A percentile compares a stretch with the other conserved stretches of the same genome.
Evolutionary conservation across 2,113 vertebrate genomes (phyloP).

Genomic region (Ceuthmochares aereus): DNA sequence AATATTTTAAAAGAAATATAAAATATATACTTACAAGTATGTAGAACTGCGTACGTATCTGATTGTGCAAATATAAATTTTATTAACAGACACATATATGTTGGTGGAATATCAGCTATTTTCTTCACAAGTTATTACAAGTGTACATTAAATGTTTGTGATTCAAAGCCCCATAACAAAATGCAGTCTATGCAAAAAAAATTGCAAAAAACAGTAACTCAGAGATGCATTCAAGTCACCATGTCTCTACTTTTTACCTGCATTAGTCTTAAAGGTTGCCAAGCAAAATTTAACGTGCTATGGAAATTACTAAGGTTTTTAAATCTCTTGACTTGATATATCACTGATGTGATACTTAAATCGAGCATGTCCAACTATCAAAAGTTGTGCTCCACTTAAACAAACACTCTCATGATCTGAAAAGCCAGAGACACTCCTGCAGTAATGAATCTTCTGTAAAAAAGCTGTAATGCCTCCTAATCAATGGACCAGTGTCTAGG

Average conservation of each 20-base stretch:
- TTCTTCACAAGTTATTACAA: background rate
- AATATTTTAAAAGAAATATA: background rate
- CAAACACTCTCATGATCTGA: background rate
- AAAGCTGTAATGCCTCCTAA: background rate
- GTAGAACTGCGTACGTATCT: background rate
- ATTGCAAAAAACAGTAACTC: background rate
- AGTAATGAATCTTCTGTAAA: slow-evolving; percentile 26
- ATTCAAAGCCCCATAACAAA: background rate
- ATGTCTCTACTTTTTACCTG: background rate
- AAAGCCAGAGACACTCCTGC: slow-evolving; percentile 34
- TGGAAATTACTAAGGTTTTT: background rate
- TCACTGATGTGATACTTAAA: background rate
- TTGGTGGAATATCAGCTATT: background rate
- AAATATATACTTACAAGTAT: background rate
- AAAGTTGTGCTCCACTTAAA: background rate
- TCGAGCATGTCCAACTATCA: background rate
- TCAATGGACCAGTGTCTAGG: background rate
- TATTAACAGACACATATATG: background rate
- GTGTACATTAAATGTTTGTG: background rate
- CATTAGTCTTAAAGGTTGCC: background rate
- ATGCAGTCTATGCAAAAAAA: background rate
- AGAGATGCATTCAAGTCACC: background rate
- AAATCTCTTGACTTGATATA: background rate
- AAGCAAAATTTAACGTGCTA: background rate
- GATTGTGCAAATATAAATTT: background rate